phyloP scores from a whole-genome alignment of 1,140 invertebrate genomes.

The Episyrphus balteatus region DNA sequence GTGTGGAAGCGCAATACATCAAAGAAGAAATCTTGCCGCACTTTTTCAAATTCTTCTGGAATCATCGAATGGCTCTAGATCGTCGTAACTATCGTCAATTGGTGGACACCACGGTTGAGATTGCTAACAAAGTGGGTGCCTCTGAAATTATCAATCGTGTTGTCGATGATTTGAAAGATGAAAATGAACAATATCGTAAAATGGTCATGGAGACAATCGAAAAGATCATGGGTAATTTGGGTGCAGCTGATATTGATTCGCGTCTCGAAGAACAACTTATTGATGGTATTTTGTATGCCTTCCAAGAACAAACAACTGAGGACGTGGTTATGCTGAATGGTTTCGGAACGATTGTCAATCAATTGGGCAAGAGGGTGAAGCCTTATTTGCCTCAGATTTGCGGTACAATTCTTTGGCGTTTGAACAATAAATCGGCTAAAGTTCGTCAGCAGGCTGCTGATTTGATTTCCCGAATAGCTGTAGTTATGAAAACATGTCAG shows the following conservation, averaged over 20 bases:
- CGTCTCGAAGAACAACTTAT: conserved; percentile 97
- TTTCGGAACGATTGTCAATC: conserved; percentile 98
- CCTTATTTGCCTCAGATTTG: conserved; percentile 99
- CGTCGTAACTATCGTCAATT: conserved; percentile 94
- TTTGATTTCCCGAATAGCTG: conserved; percentile 94
- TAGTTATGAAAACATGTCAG: conserved; percentile 99
- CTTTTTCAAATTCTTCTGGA: conserved; percentile 99
- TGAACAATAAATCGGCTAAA: conserved; percentile 99
- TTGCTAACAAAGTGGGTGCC: conserved; percentile 97
- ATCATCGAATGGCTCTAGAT: conserved; percentile 98
- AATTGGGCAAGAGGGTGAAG: conserved; percentile 93
- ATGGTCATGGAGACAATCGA: conserved; percentile 99
- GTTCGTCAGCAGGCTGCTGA: conserved; percentile 99
- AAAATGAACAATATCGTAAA: conserved; percentile 99
- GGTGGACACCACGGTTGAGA: conserved; percentile 99
- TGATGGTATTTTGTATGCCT: conserved; percentile 98
- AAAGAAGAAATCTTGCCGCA: conserved; percentile 98
- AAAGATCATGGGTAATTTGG: conserved; percentile 95
- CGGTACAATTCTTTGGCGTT: conserved; percentile 97
- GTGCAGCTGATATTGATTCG: conserved; percentile 95
- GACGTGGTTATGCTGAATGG: conserved; percentile 99
- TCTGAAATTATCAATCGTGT: conserved; percentile 98
- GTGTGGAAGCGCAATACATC: conserved; percentile 98
- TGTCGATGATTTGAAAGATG: conserved; percentile 98
- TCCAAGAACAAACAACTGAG: conserved; percentile 99